These are phyloP conservation scores for Clarias macrocephalus DNA, from an alignment of 2,113 vertebrate species.

Conservation along the genomic window DNA sequence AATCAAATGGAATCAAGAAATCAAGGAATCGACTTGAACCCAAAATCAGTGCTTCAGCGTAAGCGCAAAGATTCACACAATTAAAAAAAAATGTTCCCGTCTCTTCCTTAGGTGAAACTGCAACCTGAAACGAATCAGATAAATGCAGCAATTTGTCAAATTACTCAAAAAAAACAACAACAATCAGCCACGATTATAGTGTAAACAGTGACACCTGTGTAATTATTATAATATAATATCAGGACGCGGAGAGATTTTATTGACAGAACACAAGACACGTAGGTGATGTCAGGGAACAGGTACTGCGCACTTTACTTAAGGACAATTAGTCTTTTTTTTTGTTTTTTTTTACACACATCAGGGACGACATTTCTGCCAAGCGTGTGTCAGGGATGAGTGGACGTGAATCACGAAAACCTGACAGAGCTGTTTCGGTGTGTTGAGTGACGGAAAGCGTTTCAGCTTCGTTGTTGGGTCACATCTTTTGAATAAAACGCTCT, in stretches of 20 bases:
- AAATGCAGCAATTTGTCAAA: not conserved
- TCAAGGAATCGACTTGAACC: not conserved
- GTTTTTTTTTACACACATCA: not conserved
- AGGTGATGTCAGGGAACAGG: not conserved
- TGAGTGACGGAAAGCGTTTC: conserved; percentile 2
- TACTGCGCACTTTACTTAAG: not conserved
- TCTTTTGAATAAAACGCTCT: not conserved
- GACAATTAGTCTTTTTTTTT: not conserved
- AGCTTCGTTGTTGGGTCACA: not conserved
- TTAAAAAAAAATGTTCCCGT: not conserved
- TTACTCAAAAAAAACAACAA: not conserved
- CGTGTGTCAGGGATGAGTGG: conserved; percentile 21
- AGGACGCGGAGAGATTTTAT: not conserved
- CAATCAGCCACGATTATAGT: not conserved
- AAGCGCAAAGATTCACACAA: not conserved
- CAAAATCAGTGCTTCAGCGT: not conserved
- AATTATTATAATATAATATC: conserved; percentile 14
- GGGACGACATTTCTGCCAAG: not conserved
- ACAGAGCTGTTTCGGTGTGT: conserved; percentile 28
- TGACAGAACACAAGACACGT: not conserved
- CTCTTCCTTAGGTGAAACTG: not conserved
- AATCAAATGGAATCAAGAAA: not conserved
- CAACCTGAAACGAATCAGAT: not conserved
- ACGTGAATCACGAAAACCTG: conserved; percentile 29
- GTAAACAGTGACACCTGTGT: not conserved